Evolutionary conservation across 2,888 invertebrate genomes (phyloP), one percentile per base, ranked within the genome.

Genomic region (Dilophus febrilis): DNA sequence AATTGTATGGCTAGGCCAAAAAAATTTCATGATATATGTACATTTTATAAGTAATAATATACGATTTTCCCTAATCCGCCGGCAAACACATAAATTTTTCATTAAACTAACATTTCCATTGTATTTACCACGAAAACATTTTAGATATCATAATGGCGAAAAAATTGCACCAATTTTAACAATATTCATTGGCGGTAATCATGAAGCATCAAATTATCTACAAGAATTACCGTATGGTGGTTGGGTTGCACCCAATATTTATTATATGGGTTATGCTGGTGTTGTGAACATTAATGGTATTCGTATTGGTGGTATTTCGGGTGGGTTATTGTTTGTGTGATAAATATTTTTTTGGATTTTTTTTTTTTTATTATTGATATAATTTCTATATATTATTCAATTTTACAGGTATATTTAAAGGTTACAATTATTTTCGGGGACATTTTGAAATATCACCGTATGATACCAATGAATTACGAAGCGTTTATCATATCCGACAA

Each of bases 201-300:
- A 98, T 59, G 98, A 98, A 67, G 95, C 97, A 2, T 92, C 94
- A 0, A 95, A 94, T 63, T 90, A 88, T 62, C 69, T 98, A 40
- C 91, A 92, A 63, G 92, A 98, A 59, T 60, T 98, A 32, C 85
- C 95, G 0, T 95, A 91, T 59, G 98, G 98, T 13, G 98, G 98
- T 8, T 98, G 98, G 97, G 91, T 94, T 1, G 97, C 97, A 1
- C 90, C 90, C 1, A 95, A 95, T 55, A 97, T 98, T 49, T 98
- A 85, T 62, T 99, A 94, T 55, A 58, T 98, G 58, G 98, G 94
- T 2, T 82, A 90, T 64, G 88, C 90, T 11, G 77, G 85, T 40
- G 83, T 92, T 7, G 65, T 97, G 0, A 75, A 72, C 46, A 72
- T 88, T 51, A 91, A 80, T 47, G 84, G 90, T 27, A 55, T 95